Percentiles rank a stretch among this genome's conserved stretches.
Evolutionary conservation across 2,113 vertebrate species (phyloP).

Genomic region (Cryptoleucopteryx plumbea): DNA sequence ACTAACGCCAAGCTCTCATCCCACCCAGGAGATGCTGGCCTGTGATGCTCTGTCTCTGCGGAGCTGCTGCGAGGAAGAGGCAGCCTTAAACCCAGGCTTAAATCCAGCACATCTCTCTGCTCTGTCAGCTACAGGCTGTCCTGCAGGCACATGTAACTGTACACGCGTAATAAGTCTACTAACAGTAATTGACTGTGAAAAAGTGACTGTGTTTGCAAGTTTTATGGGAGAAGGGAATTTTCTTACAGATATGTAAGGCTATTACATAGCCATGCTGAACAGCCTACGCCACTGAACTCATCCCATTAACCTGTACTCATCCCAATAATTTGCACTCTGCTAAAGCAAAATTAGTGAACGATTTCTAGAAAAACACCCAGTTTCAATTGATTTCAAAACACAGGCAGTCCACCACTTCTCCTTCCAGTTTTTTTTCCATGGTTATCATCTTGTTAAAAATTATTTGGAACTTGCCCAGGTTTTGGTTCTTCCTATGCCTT

Average conservation of each 20-base stretch:
- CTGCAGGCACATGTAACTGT: too few relatives aligned
- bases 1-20: neutral
- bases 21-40: neutral
- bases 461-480: neutral
- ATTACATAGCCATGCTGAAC: too few relatives aligned
- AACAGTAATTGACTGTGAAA: neutral
- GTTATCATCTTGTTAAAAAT: neutral
- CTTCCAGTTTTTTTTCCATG: neutral
- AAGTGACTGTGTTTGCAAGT: neutral
- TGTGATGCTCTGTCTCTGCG: neutral
- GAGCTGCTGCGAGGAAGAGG: neutral
- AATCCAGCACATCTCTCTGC: neutral
- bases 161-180: accelerated
- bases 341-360: neutral
- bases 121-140: neutral
- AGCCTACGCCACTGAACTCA: neutral
- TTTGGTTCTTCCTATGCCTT: neutral
- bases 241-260: neutral
- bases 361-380: neutral
- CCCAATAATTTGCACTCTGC: neutral
- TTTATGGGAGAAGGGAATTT: neutral
- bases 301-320: neutral
- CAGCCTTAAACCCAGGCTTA: neutral
- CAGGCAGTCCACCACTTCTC: neutral
- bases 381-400: neutral